Evolutionary conservation across 2,888 invertebrate species (phyloP).

Genomic region (Pegoplata infirma): DNA sequence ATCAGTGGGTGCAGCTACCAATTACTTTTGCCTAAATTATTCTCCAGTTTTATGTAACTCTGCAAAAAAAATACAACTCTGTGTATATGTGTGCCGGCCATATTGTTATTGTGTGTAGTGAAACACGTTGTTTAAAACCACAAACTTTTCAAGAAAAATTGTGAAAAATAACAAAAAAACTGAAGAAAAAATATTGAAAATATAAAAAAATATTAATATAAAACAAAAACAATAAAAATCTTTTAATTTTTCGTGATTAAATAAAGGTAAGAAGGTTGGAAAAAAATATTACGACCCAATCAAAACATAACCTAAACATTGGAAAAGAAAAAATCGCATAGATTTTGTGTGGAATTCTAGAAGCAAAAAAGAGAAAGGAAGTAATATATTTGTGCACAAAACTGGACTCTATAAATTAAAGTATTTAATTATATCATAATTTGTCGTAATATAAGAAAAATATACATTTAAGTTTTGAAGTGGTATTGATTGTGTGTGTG

Average conservation of each 20-base stretch:
- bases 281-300: constrained; percentile 19
- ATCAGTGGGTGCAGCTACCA: too few relatives aligned
- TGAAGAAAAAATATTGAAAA: constrained; percentile 61
- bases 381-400: background rate
- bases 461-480: background rate
- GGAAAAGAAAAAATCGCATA: constrained; percentile 22
- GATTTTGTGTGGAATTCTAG: background rate
- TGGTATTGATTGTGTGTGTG: constrained; percentile 24
- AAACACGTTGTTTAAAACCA: constrained; percentile 75
- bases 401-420: background rate
- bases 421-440: constrained; percentile 15
- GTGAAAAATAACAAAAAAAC: constrained; percentile 61
- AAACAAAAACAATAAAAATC: constrained; percentile 60
- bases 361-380: constrained; percentile 36
- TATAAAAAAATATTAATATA: constrained; percentile 38
- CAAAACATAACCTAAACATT: constrained; percentile 65
- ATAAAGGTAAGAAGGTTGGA: constrained; percentile 59
- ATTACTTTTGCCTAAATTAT: background rate
- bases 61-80: constrained; percentile 21
- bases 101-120: constrained; percentile 70
- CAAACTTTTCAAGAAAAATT: constrained; percentile 60
- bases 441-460: background rate
- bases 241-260: constrained; percentile 65
- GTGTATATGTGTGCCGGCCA: constrained; percentile 66
- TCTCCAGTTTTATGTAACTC: too few relatives aligned